A percentile compares a stretch with the other conserved stretches of the same genome.
Evolutionary conservation across 2,888 invertebrate genomes (phyloP).

Genomic region (Lepidochrysops patricia): DNA sequence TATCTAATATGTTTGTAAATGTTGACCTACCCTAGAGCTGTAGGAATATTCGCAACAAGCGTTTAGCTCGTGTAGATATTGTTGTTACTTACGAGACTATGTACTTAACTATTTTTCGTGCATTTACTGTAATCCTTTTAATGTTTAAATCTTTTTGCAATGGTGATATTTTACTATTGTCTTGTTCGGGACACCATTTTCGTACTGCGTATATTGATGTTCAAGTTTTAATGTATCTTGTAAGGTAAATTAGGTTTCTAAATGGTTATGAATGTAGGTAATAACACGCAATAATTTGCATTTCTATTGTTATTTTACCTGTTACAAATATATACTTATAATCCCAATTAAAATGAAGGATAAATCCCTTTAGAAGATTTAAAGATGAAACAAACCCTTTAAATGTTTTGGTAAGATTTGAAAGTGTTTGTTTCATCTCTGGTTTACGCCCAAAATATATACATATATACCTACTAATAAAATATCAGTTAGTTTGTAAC

Average conservation of each 20-base stretch:
- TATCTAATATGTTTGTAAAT: neutral
- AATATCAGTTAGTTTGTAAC: neutral
- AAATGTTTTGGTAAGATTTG: too few relatives aligned
- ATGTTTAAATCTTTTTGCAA: constrained; percentile 57
- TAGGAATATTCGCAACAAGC: constrained; percentile 40
- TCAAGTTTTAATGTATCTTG: constrained; percentile 43
- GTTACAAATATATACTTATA: constrained; percentile 1
- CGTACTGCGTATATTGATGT: constrained; percentile 35
- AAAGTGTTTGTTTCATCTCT: neutral
- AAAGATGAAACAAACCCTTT: too few relatives aligned
- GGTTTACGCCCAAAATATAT: neutral
- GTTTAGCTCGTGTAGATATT: constrained; percentile 48
- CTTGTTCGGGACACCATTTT: constrained; percentile 28
- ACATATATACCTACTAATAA: neutral
- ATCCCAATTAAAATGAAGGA: too few relatives aligned
- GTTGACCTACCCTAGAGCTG: neutral
- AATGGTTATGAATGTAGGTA: constrained; percentile 17
- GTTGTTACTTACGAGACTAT: constrained; percentile 62
- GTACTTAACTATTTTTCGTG: constrained; percentile 72
- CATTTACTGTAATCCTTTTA: constrained; percentile 72
- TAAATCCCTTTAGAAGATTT: too few relatives aligned
- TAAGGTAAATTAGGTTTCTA: constrained; percentile 39
- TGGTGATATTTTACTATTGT: constrained; percentile 68
- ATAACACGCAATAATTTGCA: constrained; percentile 16
- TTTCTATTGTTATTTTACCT: constrained; percentile 6